A percentile compares a stretch with the other conserved stretches of the same genome.
Conservation (phyloP, 2,888 invertebrate genomes). For the Limnephilus auricula region DNA sequence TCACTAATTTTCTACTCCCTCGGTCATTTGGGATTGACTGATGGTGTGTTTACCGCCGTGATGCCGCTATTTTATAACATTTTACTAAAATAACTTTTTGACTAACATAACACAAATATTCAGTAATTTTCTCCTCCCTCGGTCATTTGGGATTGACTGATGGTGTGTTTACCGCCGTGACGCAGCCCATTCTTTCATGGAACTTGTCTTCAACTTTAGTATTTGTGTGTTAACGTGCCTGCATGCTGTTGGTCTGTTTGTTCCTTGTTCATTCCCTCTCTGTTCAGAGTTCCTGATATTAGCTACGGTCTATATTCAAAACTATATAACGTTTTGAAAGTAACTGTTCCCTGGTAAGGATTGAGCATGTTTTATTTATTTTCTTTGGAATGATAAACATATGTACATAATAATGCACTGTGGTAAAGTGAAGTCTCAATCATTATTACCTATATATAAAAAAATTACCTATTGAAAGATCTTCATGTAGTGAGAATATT, state of each 20-base stretch:
- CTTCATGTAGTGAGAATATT: not conserved
- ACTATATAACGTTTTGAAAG: not conserved
- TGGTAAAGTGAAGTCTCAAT: not conserved
- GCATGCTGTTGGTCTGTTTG: not conserved
- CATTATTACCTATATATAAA: not conserved
- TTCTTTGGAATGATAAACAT: not conserved
- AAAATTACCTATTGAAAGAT: not conserved
- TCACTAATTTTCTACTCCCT: not conserved
- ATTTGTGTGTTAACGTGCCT: not conserved
- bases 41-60: not conserved
- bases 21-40: not conserved
- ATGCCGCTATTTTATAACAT: too few relatives aligned
- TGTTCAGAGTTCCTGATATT: not conserved
- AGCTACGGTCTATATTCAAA: not conserved
- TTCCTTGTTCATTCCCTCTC: not conserved
- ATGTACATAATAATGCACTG: not conserved
- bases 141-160: not conserved
- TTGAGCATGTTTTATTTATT: not conserved
- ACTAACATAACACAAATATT: not conserved
- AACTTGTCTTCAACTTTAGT: not conserved
- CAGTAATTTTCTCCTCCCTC: not conserved
- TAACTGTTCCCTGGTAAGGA: not conserved
- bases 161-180: not conserved
- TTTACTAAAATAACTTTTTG: too few relatives aligned
- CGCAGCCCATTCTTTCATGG: not conserved